Base-by-base conservation (phyloP, 2,113 vertebrate genomes). In the Ochotona princeps region DNA sequence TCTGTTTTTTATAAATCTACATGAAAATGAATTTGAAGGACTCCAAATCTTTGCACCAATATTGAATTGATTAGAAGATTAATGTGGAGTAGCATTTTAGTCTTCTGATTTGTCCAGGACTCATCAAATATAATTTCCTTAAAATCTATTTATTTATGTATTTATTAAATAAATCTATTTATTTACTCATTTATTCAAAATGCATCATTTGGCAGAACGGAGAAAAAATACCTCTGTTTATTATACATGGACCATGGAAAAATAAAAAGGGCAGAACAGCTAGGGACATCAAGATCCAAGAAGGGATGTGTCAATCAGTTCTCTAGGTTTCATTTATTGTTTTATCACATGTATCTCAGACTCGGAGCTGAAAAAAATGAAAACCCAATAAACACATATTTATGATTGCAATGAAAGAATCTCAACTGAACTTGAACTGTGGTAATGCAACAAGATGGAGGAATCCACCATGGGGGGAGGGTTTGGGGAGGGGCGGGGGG, bases 1-100 rank as follows among this genome's bases (percentile, higher is more conserved):
- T 79, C 57, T 86, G 5, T 26, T 63, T 74, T 87, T 88, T 4
- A 61, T 92, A 78, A 85, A 38, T 93, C 60, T 78, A 57, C 44
- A 44, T 89, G 60, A 90, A 93, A 85, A 66, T 65, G 13, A 74
- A 65, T 60, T 8, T 13, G 8, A 89, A 73, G 54, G 28, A 32
- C 70, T 47, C 69, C 17, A 28, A 85, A 7, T 67, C 25, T 74
- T 60, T 87, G 20, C 78, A 54, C 5, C n/a, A 38, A 72, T 7
- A 79, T 38, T 76, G 72, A 86, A 66, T 30, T 54, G n/a, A 30
- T 26, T 54, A 11, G 8, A 65, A 93, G 20, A 49, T 14, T 30
- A 82, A 23, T 60, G 32, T 3, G 66, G 14, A 86, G 66, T 83
- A 83, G 83, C 15, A 92, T 81, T 61, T 35, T 2, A 57, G 57